These are phyloP conservation scores for Oophaga pumilio DNA, from an alignment of 2,113 vertebrate species.

Conservation along the genomic window DNA sequence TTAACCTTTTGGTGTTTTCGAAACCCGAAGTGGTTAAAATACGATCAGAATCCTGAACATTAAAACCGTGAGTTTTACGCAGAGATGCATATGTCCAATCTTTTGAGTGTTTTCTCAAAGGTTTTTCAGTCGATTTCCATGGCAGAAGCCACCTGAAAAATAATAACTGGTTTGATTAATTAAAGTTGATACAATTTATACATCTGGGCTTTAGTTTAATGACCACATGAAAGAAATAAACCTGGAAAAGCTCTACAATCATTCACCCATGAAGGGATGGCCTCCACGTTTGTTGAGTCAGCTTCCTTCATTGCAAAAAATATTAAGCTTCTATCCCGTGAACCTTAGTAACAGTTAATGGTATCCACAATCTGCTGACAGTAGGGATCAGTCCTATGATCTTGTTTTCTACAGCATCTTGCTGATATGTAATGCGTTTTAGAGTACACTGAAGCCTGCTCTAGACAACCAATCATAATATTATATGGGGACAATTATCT, in stretches of 20 bases:
- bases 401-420: neutral
- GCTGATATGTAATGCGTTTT: too few relatives aligned
- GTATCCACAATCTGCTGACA: neutral
- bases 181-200: neutral
- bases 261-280: slow-evolving; percentile 6
- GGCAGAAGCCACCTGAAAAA: neutral
- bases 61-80: too few relatives aligned
- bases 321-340: neutral
- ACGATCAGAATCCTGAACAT: too few relatives aligned
- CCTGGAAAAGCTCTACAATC: neutral
- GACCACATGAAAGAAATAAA: neutral
- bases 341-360: neutral
- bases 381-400: neutral
- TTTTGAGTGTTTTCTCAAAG: too few relatives aligned
- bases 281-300: neutral
- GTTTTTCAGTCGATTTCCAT: too few relatives aligned
- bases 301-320: neutral
- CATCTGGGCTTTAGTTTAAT: neutral
- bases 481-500: too few relatives aligned
- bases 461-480: too few relatives aligned
- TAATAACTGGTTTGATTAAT: neutral
- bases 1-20: too few relatives aligned
- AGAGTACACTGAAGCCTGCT: too few relatives aligned
- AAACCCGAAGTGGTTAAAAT: too few relatives aligned
- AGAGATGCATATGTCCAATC: too few relatives aligned